A percentile compares a stretch with the other conserved stretches of the same genome.
These are phyloP conservation scores for Catamblyrhynchus diadema DNA, from an alignment of 2,797 vertebrate genomes.

Conservation along the genomic window DNA sequence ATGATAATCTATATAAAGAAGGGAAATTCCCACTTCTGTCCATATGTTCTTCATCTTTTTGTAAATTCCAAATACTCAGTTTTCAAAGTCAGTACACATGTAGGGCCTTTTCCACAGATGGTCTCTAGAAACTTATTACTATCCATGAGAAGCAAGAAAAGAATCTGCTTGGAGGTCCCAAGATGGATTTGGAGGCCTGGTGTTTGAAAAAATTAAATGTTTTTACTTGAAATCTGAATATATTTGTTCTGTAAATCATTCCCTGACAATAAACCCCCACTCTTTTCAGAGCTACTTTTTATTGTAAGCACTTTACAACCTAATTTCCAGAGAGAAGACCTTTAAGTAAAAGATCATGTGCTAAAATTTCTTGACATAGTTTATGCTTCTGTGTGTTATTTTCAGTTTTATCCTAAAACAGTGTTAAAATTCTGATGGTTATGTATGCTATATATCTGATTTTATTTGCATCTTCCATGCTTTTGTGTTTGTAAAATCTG, in stretches of 20 bases:
- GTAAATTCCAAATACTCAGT: background rate
- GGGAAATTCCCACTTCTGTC: background rate
- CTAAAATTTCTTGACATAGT: background rate
- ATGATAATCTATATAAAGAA: background rate
- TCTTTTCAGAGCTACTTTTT: background rate
- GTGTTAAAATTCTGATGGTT: background rate
- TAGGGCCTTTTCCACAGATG: background rate
- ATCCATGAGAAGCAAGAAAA: slow-evolving; percentile 29
- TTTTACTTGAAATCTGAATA: slow-evolving; percentile 32
- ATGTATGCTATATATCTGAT: background rate
- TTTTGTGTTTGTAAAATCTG: background rate
- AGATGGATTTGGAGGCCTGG: slow-evolving; percentile 31
- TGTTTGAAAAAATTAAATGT: background rate
- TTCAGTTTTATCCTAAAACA: background rate
- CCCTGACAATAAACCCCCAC: background rate
- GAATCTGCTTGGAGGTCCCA: slow-evolving; percentile 37
- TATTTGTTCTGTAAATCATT: slow-evolving; percentile 50
- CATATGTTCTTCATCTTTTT: background rate
- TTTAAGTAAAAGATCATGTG: background rate
- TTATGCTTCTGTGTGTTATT: background rate
- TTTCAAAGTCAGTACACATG: background rate
- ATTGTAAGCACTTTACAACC: background rate
- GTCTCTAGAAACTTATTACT: slow-evolving; percentile 33
- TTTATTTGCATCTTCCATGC: background rate
- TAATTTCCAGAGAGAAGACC: slow-evolving; percentile 9